A percentile compares a stretch with the other conserved stretches of the same genome.
These are phyloP conservation scores for Philypnodon macrostomus DNA, from an alignment of 2,797 vertebrate genomes.

Conservation along the genomic window DNA sequence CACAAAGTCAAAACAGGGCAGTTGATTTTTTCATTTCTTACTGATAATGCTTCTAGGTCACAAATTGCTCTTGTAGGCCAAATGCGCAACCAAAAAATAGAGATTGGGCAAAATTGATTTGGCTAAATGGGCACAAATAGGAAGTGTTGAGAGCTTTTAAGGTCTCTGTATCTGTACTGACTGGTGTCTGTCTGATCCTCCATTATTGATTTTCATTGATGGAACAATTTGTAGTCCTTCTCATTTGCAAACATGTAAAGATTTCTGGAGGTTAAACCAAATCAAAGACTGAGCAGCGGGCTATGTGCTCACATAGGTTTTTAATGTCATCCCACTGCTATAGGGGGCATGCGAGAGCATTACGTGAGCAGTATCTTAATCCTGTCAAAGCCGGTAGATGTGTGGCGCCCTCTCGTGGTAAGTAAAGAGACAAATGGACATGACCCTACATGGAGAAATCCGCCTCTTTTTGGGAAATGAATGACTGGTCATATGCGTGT, in stretches of 20 bases:
- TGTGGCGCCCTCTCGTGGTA: constrained; percentile 40
- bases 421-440: not conserved
- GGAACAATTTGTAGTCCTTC: not conserved
- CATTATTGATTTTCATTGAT: constrained; percentile 17
- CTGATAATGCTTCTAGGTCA: constrained; percentile 36
- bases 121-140: constrained; percentile 23
- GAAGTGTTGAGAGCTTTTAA: constrained; percentile 41
- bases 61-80: constrained; percentile 12
- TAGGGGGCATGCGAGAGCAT: constrained; percentile 27
- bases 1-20: constrained; percentile 20
- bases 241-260: not conserved
- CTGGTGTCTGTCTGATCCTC: constrained; percentile 5
- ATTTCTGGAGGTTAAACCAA: not conserved
- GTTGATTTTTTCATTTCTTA: constrained; percentile 8
- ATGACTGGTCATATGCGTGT: constrained; percentile 6
- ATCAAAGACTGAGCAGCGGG: constrained; percentile 2
- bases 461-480: not conserved
- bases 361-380: constrained; percentile 57
- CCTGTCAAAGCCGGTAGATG: constrained; percentile 33
- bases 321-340: constrained; percentile 47
- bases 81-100: constrained; percentile 7
- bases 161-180: constrained; percentile 31
- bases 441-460: constrained; percentile 9
- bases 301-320: constrained; percentile 43
- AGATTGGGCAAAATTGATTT: constrained; percentile 6